Conservation (phyloP, 2,797 vertebrate genomes). For the Pachyuromys duprasi region DNA sequence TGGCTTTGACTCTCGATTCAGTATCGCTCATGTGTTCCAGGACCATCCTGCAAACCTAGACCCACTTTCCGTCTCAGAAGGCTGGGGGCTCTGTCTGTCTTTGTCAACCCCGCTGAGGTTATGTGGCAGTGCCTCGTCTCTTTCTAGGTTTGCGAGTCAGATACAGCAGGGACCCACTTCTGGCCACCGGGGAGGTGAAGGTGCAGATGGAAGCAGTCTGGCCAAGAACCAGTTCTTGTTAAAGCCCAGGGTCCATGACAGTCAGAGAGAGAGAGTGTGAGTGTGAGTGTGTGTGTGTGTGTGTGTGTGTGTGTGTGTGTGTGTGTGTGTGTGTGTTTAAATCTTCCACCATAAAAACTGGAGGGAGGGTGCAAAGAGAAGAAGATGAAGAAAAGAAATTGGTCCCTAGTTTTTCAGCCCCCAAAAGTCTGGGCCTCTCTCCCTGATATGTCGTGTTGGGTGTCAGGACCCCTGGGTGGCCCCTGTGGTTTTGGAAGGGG, state of each 20-base stretch:
- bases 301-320: too few relatives aligned
- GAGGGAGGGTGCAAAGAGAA: background rate
- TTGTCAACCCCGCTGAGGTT: background rate
- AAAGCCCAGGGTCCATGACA: background rate
- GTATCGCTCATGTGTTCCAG: fast-evolving
- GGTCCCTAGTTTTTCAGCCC: background rate
- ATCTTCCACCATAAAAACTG: background rate
- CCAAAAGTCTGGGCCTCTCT: background rate
- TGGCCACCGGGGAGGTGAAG: background rate
- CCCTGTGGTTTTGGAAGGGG: background rate
- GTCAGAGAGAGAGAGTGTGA: too few relatives aligned
- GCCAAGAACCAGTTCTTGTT: background rate
- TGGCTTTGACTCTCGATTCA: background rate
- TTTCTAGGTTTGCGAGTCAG: background rate
- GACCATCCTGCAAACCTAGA: fast-evolving
- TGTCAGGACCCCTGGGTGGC: background rate
- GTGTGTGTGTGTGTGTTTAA: too few relatives aligned
- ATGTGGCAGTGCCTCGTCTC: background rate
- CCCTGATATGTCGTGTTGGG: background rate
- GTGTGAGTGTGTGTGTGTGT: too few relatives aligned
- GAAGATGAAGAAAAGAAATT: background rate
- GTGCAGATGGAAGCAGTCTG: background rate
- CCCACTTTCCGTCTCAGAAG: background rate
- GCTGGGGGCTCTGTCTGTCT: background rate
- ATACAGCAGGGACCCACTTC: background rate